Conservation (phyloP, 2,888 invertebrate species). For the Sycophila texana region DNA sequence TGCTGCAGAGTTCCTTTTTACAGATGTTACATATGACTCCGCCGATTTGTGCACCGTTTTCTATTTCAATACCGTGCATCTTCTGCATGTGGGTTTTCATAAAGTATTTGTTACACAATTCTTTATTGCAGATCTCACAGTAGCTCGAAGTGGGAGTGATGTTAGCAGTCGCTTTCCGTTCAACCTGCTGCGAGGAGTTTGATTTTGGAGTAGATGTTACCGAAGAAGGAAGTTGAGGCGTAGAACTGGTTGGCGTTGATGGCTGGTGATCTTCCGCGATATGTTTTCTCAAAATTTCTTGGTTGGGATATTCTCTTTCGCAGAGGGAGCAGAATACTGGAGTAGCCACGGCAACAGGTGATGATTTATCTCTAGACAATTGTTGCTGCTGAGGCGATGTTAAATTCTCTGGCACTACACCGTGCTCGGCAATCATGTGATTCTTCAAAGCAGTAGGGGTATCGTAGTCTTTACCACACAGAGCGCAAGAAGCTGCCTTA, state of each 20-base stretch:
- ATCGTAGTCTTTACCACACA: slow-evolving; percentile 85
- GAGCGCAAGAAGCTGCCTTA: slow-evolving; percentile 79
- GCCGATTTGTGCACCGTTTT: slow-evolving; percentile 93
- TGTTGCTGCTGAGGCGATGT: slow-evolving; percentile 60
- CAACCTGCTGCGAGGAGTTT: slow-evolving; percentile 60
- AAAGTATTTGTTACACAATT: slow-evolving; percentile 99
- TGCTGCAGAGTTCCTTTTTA: slow-evolving; percentile 98
- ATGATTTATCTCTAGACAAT: slow-evolving; percentile 72
- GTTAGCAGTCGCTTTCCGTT: slow-evolving; percentile 80
- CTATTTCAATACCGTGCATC: slow-evolving; percentile 97
- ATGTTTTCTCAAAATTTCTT: slow-evolving; percentile 83
- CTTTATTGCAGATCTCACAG: slow-evolving; percentile 98
- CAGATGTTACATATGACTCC: slow-evolving; percentile 98
- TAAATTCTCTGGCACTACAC: slow-evolving; percentile 68
- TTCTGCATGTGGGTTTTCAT: slow-evolving; percentile 99
- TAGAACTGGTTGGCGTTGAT: slow-evolving; percentile 57
- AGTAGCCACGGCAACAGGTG: slow-evolving; percentile 59
- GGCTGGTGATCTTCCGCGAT: slow-evolving; percentile 82
- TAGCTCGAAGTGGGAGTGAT: slow-evolving; percentile 88
- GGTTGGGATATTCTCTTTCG: slow-evolving; percentile 80
- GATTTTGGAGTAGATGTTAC: slow-evolving; percentile 44
- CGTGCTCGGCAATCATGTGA: slow-evolving; percentile 84
- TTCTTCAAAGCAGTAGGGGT: slow-evolving; percentile 84
- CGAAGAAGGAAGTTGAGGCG: slow-evolving; percentile 51
- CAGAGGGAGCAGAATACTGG: slow-evolving; percentile 77